Evolutionary conservation across 1,140 invertebrate species (phyloP).

Genomic region (Nomia melanderi): DNA sequence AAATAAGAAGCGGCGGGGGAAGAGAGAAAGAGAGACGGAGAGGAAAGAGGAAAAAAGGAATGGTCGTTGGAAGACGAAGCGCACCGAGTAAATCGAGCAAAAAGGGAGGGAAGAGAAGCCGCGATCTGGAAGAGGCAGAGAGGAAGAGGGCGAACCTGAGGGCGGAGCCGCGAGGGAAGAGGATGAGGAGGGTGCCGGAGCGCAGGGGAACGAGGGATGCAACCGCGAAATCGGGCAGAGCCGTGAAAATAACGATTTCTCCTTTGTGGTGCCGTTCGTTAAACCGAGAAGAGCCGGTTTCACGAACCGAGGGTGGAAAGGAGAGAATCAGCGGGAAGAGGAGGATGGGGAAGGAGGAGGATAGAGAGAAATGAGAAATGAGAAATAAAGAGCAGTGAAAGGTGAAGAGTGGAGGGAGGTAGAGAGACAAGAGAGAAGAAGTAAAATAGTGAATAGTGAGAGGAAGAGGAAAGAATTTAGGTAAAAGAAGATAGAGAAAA

Average conservation of each 20-base stretch:
- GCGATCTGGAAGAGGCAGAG: neutral
- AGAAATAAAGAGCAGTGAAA: neutral
- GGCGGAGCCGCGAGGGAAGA: constrained; percentile 26
- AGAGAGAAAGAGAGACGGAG: neutral
- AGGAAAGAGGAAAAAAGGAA: neutral
- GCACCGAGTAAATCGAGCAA: constrained; percentile 29
- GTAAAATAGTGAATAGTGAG: too few species aligned
- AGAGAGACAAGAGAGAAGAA: neutral
- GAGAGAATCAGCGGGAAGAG: neutral
- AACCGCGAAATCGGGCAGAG: constrained; percentile 71
- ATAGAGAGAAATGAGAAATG: neutral
- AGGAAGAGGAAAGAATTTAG: too few species aligned
- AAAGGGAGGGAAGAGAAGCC: neutral
- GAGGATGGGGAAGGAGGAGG: neutral
- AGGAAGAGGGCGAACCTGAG: constrained; percentile 28
- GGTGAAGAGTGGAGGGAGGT: too few species aligned
- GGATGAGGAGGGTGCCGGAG: constrained; percentile 32
- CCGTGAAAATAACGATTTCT: constrained; percentile 77
- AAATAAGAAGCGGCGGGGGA: too few species aligned
- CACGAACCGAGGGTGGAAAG: neutral
- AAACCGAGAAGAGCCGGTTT: constrained; percentile 62
- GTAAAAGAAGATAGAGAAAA: too few species aligned
- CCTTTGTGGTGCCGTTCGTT: constrained; percentile 66
- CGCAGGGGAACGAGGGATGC: constrained; percentile 60
- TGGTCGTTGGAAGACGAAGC: neutral